Conservation (phyloP, 2,888 invertebrate genomes). For the Hecatera dysodea region DNA sequence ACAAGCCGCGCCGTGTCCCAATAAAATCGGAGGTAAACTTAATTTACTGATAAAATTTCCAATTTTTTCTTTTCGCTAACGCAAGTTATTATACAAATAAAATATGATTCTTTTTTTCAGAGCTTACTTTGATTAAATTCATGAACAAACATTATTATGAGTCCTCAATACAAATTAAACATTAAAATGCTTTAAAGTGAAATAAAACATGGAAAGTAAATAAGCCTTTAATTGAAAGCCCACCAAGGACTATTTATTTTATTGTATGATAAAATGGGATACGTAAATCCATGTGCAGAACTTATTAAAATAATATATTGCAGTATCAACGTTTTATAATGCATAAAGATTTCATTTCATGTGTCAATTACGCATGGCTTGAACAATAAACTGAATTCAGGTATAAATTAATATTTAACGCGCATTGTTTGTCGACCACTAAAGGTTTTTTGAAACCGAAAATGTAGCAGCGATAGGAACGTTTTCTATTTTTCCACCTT, state of each 20-base stretch:
- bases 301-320: slow-evolving; percentile 32
- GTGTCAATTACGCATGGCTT: slow-evolving; percentile 38
- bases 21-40: slow-evolving; percentile 55
- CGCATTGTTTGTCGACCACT: neutral
- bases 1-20: slow-evolving; percentile 39
- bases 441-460: neutral
- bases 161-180: slow-evolving; percentile 1
- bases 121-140: slow-evolving; percentile 27
- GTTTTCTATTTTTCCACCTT: slow-evolving; percentile 17
- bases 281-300: slow-evolving; percentile 15
- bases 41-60: slow-evolving; percentile 60
- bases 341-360: slow-evolving; percentile 20
- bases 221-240: slow-evolving; percentile 20
- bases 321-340: slow-evolving; percentile 14
- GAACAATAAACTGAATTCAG: slow-evolving; percentile 36
- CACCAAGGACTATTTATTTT: slow-evolving; percentile 26
- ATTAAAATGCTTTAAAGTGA: neutral
- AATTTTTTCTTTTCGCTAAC: slow-evolving; percentile 52
- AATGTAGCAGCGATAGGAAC: neutral
- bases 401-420: slow-evolving; percentile 22
- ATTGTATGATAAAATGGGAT: slow-evolving; percentile 10
- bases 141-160: slow-evolving; percentile 14
- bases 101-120: slow-evolving; percentile 23
- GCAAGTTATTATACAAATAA: slow-evolving; percentile 41
- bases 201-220: slow-evolving; percentile 24